Percentiles rank a stretch among this genome's conserved stretches.
Evolutionary conservation across 1,140 invertebrate genomes (phyloP).

Genomic region (Danaus melanippus): DNA sequence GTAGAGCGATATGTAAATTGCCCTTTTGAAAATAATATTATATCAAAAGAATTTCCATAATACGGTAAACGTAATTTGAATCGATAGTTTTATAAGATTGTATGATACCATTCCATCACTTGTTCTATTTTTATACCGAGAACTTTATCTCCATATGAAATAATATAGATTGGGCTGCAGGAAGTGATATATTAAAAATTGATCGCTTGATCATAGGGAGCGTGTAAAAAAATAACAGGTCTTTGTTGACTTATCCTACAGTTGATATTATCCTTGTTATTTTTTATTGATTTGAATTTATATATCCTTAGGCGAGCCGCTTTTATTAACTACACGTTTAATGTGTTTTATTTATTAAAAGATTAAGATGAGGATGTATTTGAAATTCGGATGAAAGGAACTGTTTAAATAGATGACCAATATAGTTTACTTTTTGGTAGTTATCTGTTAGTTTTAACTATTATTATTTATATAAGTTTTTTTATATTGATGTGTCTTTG

Average conservation of each 20-base stretch:
- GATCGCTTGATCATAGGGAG: slow-evolving; percentile 47
- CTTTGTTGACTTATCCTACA: slow-evolving; percentile 34
- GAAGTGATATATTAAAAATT: slow-evolving; percentile 61
- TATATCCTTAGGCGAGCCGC: background rate
- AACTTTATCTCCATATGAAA: slow-evolving; percentile 33
- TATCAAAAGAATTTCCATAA: slow-evolving; percentile 20
- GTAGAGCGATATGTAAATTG: slow-evolving; percentile 20
- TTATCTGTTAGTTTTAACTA: too few relatives aligned
- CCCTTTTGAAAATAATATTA: slow-evolving; percentile 22
- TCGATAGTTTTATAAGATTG: slow-evolving; percentile 27
- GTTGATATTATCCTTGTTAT: slow-evolving; percentile 21
- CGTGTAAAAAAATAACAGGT: slow-evolving; percentile 39
- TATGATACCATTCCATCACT: slow-evolving; percentile 16
- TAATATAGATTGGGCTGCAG: slow-evolving; percentile 48
- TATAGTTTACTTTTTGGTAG: too few relatives aligned
- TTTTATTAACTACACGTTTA: too few relatives aligned
- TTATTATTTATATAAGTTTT: too few relatives aligned
- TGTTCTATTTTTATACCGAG: slow-evolving; percentile 24
- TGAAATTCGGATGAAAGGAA: too few relatives aligned
- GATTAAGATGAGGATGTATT: too few relatives aligned
- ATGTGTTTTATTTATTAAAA: too few relatives aligned
- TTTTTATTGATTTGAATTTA: slow-evolving; percentile 16
- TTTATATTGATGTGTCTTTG: too few relatives aligned
- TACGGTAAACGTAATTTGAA: slow-evolving; percentile 22
- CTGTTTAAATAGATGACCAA: too few relatives aligned